These are phyloP conservation scores for Koerneria pararmatus DNA, from an alignment of 2,888 invertebrate genomes.

Conservation along the genomic window DNA sequence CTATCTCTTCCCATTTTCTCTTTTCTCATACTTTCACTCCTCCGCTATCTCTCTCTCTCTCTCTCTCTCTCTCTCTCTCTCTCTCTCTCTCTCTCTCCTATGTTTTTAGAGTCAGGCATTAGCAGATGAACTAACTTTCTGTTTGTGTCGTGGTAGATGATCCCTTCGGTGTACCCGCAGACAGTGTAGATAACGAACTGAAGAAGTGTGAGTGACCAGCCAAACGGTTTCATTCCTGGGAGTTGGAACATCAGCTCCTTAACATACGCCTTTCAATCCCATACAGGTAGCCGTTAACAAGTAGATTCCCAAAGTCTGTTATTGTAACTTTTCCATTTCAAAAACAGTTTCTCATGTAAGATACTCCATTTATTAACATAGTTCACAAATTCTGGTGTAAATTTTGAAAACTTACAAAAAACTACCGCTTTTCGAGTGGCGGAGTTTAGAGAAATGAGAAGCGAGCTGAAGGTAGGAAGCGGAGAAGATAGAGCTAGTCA, in stretches of 20 bases:
- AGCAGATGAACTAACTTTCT: constrained; percentile 61
- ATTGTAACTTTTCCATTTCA: constrained; percentile 15
- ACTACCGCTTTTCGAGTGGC: too few relatives aligned
- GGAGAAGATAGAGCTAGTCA: too few relatives aligned
- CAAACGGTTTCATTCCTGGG: constrained; percentile 82
- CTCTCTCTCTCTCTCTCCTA: not conserved
- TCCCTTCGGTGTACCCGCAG: constrained; percentile 76
- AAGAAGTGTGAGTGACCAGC: constrained; percentile 84
- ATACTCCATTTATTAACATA: not conserved
- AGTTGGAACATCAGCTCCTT: constrained; percentile 83
- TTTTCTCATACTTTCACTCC: not conserved
- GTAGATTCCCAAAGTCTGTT: not conserved
- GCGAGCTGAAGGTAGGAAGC: too few relatives aligned
- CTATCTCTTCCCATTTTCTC: not conserved
- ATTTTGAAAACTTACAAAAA: too few relatives aligned
- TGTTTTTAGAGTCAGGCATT: too few relatives aligned
- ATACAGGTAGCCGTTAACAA: too few relatives aligned
- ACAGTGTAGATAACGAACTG: constrained; percentile 82
- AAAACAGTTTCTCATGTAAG: not conserved
- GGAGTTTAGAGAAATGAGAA: too few relatives aligned
- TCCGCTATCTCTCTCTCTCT: not conserved
- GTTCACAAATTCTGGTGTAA: too few relatives aligned
- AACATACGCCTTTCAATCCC: too few relatives aligned
- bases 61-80: not conserved
- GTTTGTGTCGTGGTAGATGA: constrained; percentile 63